A percentile compares a stretch with the other conserved stretches of the same genome.
Conservation (phyloP, 1,140 invertebrate species). For the Notospermus geniculatus region DNA sequence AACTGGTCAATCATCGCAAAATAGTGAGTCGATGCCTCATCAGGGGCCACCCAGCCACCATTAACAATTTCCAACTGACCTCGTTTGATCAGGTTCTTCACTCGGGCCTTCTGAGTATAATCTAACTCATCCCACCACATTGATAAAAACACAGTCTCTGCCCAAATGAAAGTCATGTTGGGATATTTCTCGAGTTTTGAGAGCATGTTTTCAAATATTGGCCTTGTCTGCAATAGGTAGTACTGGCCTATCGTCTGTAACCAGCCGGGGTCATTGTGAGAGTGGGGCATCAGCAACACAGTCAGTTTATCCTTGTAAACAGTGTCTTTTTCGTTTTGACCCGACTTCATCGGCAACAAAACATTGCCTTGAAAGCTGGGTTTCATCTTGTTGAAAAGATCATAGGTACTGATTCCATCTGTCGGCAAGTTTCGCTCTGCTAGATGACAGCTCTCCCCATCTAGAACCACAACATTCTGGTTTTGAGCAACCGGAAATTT, state of each 20-base stretch:
- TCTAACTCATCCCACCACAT: conserved; percentile 83
- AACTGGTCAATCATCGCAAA: conserved; percentile 91
- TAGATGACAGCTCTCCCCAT: too few relatives aligned
- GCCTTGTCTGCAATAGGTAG: conserved; percentile 78
- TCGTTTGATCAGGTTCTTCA: conserved; percentile 72
- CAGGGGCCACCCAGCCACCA: conserved; percentile 96
- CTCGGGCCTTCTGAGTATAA: conserved; percentile 66
- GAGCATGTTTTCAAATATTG: conserved; percentile 88
- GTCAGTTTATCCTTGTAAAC: conserved; percentile 15
- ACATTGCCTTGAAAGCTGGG: too few relatives aligned
- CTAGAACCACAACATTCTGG: too few relatives aligned
- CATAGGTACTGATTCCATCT: too few relatives aligned
- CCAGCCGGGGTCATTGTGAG: conserved; percentile 96
- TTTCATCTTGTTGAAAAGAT: too few relatives aligned
- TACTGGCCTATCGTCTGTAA: conserved; percentile 92
- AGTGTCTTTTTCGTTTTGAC: too few relatives aligned
- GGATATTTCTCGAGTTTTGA: conserved; percentile 74
- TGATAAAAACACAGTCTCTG: conserved; percentile 87
- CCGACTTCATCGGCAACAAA: too few relatives aligned
- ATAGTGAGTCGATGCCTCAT: conserved; percentile 88
- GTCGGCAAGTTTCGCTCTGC: too few relatives aligned
- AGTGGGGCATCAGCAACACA: conserved; percentile 64
- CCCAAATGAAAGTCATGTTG: conserved; percentile 91
- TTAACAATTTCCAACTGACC: conserved; percentile 88
- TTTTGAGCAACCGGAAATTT: too few relatives aligned